Percentiles rank a stretch among this genome's conserved stretches.
phyloP scores from a whole-genome alignment of 2,113 vertebrate genomes.

The Alexandromys fortis region DNA sequence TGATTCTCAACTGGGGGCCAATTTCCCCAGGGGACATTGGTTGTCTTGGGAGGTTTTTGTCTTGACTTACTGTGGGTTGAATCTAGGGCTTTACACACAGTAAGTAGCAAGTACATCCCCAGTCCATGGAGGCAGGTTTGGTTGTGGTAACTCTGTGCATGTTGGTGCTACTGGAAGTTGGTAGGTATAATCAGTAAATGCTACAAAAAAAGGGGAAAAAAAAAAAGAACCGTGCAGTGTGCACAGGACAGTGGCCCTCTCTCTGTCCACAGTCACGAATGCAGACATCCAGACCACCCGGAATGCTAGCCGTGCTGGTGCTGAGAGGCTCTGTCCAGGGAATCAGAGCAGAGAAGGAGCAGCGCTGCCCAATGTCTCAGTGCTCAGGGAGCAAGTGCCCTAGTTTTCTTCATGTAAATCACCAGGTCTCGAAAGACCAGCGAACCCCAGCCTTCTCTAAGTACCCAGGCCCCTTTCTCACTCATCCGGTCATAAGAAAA shows the following conservation, averaged over 20 bases:
- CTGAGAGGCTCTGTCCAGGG: not conserved
- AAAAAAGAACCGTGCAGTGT: not conserved
- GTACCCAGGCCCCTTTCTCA: not conserved
- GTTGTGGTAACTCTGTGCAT: not conserved
- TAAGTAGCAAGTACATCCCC: not conserved
- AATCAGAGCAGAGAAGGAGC: not conserved
- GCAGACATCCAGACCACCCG: not conserved
- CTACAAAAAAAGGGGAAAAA: no score
- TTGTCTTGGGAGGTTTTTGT: not conserved
- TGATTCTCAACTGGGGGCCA: not conserved
- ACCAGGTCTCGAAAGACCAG: not conserved
- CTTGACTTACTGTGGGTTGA: not conserved
- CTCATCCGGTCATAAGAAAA: not conserved
- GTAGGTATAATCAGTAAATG: not conserved
- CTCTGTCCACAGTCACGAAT: not conserved
- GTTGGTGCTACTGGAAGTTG: not conserved
- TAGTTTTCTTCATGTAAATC: not conserved
- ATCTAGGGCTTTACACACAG: not conserved
- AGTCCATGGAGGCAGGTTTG: not conserved
- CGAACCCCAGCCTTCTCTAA: not conserved
- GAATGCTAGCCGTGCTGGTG: not conserved
- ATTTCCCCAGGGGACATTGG: not conserved
- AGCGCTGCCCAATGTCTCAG: no score
- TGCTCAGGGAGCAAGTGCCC: not conserved
- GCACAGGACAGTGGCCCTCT: not conserved